phyloP scores from a whole-genome alignment of 2,888 invertebrate genomes.

The Aphidius colemani region DNA sequence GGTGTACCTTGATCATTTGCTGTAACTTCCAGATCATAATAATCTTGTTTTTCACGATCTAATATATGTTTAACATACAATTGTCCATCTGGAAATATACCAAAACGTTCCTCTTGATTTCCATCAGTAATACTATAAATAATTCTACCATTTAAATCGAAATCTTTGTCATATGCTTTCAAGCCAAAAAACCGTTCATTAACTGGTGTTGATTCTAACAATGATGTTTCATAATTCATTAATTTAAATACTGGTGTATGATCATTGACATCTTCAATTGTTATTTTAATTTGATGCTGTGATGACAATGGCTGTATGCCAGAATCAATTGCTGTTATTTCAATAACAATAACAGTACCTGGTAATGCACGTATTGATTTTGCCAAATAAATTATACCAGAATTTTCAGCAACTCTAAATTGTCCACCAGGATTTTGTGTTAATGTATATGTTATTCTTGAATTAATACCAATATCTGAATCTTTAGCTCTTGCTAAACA shows the following conservation, averaged over 20 bases:
- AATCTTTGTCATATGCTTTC: slow-evolving; percentile 86
- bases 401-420: slow-evolving; percentile 83
- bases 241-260: slow-evolving; percentile 94
- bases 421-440: slow-evolving; percentile 79
- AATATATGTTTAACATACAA: slow-evolving; percentile 84
- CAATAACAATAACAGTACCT: slow-evolving; percentile 71
- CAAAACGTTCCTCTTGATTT: slow-evolving; percentile 84
- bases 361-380: slow-evolving; percentile 79
- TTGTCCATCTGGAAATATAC: slow-evolving; percentile 93
- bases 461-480: slow-evolving; percentile 87
- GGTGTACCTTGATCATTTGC: slow-evolving; percentile 83
- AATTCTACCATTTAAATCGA: slow-evolving; percentile 79
- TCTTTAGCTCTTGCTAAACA: slow-evolving; percentile 87
- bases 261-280: slow-evolving; percentile 89
- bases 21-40: slow-evolving; percentile 85
- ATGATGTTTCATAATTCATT: slow-evolving; percentile 89
- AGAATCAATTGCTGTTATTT: slow-evolving; percentile 85
- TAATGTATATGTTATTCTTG: slow-evolving; percentile 80
- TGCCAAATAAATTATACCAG: slow-evolving; percentile 87
- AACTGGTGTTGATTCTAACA: slow-evolving; percentile 87
- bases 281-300: slow-evolving; percentile 73
- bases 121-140: slow-evolving; percentile 85
- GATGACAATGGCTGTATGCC: slow-evolving; percentile 77
- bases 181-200: slow-evolving; percentile 90
- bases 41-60: slow-evolving; percentile 89